phyloP scores from a whole-genome alignment of 2,888 invertebrate species.

The Argyra leucocephala region DNA sequence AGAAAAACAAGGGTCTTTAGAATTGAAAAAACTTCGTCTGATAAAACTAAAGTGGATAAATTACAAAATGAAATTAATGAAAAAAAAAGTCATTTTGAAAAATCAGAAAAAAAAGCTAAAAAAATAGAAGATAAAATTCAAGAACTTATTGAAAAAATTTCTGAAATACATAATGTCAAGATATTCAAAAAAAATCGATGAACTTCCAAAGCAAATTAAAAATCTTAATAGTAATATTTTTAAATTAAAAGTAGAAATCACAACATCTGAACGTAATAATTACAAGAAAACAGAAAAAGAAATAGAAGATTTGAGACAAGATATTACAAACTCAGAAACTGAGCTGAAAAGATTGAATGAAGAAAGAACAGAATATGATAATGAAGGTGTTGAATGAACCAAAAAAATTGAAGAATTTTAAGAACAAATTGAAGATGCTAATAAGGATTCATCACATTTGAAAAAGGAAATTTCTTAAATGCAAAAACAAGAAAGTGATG shows the following conservation, averaged over 20 bases:
- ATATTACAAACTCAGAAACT: slow-evolving; percentile 58
- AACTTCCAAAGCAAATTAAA: slow-evolving; percentile 58
- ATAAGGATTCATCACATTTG: slow-evolving; percentile 49
- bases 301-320: slow-evolving; percentile 62
- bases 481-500: slow-evolving; percentile 54
- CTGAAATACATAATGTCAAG: slow-evolving; percentile 57
- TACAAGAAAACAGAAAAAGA: slow-evolving; percentile 64
- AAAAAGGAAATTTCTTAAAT: slow-evolving; percentile 57
- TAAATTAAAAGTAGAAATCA: slow-evolving; percentile 58
- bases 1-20: slow-evolving; percentile 49
- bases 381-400: slow-evolving; percentile 48
- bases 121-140: slow-evolving; percentile 54
- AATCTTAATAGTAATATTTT: slow-evolving; percentile 60
- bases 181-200: slow-evolving; percentile 66
- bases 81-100: slow-evolving; percentile 48
- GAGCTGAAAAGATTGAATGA: slow-evolving; percentile 51
- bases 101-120: slow-evolving; percentile 50
- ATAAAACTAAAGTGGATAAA: slow-evolving; percentile 53
- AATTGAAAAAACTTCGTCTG: slow-evolving; percentile 56
- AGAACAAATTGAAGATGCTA: slow-evolving; percentile 49
- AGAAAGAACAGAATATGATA: slow-evolving; percentile 51
- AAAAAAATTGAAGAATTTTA: slow-evolving; percentile 50
- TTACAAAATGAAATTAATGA: slow-evolving; percentile 49
- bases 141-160: slow-evolving; percentile 56
- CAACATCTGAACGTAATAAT: slow-evolving; percentile 58